A percentile compares a stretch with the other conserved stretches of the same genome.
Conservation (phyloP, 2,888 invertebrate genomes). For the Cheilosia impressa region DNA sequence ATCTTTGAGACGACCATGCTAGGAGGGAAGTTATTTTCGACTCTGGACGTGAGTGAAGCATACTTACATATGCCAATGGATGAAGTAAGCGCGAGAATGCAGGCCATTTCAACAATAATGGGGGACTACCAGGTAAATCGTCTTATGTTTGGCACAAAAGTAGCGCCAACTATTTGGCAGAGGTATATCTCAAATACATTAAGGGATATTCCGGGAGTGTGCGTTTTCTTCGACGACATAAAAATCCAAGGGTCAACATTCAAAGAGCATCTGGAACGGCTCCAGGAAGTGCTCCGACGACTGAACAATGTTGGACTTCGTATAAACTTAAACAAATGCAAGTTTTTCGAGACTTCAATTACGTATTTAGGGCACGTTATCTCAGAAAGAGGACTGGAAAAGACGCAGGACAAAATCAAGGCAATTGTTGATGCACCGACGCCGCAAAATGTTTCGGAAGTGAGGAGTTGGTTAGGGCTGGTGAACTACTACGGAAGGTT, state of each 20-base stretch:
- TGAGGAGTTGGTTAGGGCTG: constrained; percentile 49
- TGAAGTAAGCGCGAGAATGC: too few species aligned
- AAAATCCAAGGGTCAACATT: constrained; percentile 27
- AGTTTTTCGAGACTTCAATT: constrained; percentile 50
- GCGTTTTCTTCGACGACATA: constrained; percentile 39
- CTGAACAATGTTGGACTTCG: constrained; percentile 66
- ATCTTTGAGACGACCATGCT: too few species aligned
- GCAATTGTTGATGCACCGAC: constrained; percentile 76
- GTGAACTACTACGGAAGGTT: constrained; percentile 48
- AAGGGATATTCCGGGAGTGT: constrained; percentile 16
- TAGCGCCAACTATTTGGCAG: constrained; percentile 50
- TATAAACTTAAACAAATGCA: constrained; percentile 46
- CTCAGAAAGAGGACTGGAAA: constrained; percentile 76
- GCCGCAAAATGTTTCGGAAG: constrained; percentile 73
- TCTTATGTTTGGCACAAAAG: constrained; percentile 26
- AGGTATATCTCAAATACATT: constrained; percentile 39
- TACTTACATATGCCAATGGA: too few species aligned
- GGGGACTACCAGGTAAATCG: constrained; percentile 33
- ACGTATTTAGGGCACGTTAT: constrained; percentile 78
- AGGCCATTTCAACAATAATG: constrained; percentile 28
- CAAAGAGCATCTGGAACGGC: constrained; percentile 11
- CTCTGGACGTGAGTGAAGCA: too few species aligned
- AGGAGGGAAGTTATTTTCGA: too few species aligned
- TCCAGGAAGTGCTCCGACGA: constrained; percentile 14
- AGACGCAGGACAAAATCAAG: constrained; percentile 76